Base-by-base conservation (phyloP, 2,888 invertebrate genomes). In the Calliopum simillimum region DNA sequence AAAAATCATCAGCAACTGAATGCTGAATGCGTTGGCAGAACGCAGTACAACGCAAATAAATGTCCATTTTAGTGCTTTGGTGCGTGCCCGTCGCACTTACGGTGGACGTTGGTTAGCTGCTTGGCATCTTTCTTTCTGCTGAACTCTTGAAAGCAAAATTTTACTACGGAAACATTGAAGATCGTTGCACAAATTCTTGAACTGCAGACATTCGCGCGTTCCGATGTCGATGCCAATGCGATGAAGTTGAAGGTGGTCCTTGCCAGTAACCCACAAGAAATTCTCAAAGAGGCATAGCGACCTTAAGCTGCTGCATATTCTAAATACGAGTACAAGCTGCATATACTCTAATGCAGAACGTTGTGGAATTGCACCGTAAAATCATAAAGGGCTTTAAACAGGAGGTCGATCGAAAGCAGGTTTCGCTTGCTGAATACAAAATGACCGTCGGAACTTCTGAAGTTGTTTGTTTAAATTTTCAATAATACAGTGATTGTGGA, bases 41-140 rank as follows among this genome's bases (percentile, higher is more conserved):
- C 21, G n/a, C 19, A 53, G 16, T 12, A 4, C 53, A 49, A 16
- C 47, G 25, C 12, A 58, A 58, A 67, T 47, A 49, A 67, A 67
- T 59, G 58, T 47, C 58, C 67, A 67, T 67, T 67, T 67, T 59
- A 80, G 80, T 78, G 78, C 77, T 79, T 80, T 78, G 78, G 80
- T 79, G 77, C 71, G 73, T 73, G 73, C 68, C 71, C 70, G 71
- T 66, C 68, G 68, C 70, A 70, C 70, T 61, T 68, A 61, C 47
- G 25, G 16, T 14, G 3, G n/a, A 4, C 43, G 33, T 13, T 55
- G 25, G 3, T 25, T 2, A n/a, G 25, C 14, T 19, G 41, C 5
- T 41, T 41, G 65, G 46, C 65, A 56, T 46, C 44, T 66, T 65
- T 33, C 33, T 33, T 33, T 33, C 8, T 33, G 33, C 33, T 66